Evolutionary conservation across 2,888 invertebrate species (phyloP).

Genomic region (Scaptomyza tumidula): DNA sequence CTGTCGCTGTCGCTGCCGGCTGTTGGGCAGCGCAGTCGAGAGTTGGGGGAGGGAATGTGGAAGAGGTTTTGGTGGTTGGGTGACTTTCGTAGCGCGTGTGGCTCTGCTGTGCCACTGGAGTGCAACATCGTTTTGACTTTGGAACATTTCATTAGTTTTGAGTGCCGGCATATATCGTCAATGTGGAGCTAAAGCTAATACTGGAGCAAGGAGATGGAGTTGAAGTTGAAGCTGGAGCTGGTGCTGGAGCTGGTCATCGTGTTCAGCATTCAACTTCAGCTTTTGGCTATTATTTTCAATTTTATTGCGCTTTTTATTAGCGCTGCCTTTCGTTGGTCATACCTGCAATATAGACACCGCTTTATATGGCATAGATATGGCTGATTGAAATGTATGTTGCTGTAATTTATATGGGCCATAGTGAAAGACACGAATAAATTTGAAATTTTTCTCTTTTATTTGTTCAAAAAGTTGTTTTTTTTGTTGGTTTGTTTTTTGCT

Average conservation of each 20-base stretch:
- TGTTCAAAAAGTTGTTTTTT: conserved; percentile 65
- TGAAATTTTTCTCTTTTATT: conserved; percentile 54
- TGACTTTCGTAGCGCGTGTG: conserved; percentile 61
- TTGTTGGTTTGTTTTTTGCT: neutral
- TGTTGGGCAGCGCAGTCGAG: conserved; percentile 5
- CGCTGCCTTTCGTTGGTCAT: conserved; percentile 64
- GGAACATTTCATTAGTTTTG: conserved; percentile 81
- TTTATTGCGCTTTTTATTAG: conserved; percentile 79
- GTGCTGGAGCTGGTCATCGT: conserved; percentile 26
- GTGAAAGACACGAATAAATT: conserved; percentile 51
- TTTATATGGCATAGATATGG: conserved; percentile 55
- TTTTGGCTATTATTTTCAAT: conserved; percentile 76
- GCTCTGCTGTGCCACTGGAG: conserved; percentile 58
- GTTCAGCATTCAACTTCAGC: conserved; percentile 29
- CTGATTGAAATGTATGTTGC: conserved; percentile 61
- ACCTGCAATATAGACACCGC: conserved; percentile 37
- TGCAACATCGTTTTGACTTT: conserved; percentile 66
- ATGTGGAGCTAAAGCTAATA: conserved; percentile 14
- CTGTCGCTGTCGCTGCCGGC: conserved; percentile 39
- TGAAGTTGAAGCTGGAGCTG: conserved; percentile 5
- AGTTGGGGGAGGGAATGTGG: conserved; percentile 6
- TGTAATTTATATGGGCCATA: conserved; percentile 51
- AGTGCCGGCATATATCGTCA: conserved; percentile 77
- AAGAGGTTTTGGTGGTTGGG: conserved; percentile 40
- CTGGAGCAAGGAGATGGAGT: neutral